Conservation (phyloP, 2,113 vertebrate species). For the Benthochromis sp. region DNA sequence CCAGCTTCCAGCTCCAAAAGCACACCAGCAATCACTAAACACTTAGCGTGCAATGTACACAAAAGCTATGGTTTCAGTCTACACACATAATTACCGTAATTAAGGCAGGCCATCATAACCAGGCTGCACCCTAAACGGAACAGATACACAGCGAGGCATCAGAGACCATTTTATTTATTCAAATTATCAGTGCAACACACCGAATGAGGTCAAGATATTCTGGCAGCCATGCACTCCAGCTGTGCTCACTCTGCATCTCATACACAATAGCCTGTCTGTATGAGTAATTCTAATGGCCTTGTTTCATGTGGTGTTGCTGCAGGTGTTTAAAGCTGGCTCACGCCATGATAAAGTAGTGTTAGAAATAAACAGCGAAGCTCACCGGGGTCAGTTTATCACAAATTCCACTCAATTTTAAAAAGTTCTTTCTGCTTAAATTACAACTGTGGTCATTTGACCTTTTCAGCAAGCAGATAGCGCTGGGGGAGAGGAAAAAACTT, state of each 20-base stretch:
- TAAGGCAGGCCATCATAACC: neutral
- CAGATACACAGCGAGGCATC: neutral
- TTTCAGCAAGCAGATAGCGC: neutral
- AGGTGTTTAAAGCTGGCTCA: neutral
- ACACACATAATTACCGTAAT: neutral
- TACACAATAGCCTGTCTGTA: neutral
- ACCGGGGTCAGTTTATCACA: neutral
- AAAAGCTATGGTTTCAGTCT: neutral
- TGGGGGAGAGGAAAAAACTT: neutral
- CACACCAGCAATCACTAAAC: neutral
- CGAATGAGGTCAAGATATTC: neutral
- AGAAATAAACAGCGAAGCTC: neutral
- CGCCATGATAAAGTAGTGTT: neutral
- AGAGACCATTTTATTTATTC: neutral
- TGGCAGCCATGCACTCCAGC: neutral
- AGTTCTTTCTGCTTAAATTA: neutral
- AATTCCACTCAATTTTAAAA: neutral
- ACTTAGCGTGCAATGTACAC: neutral
- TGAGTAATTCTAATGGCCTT: neutral
- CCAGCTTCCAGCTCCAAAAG: neutral
- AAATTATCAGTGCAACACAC: neutral
- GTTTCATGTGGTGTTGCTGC: neutral
- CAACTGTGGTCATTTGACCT: neutral
- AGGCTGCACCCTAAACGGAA: neutral
- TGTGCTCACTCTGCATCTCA: neutral